A percentile compares a stretch with the other conserved stretches of the same genome.
These are phyloP conservation scores for Scaptomyza pallida DNA, from an alignment of 1,140 invertebrate species.

Conservation along the genomic window DNA sequence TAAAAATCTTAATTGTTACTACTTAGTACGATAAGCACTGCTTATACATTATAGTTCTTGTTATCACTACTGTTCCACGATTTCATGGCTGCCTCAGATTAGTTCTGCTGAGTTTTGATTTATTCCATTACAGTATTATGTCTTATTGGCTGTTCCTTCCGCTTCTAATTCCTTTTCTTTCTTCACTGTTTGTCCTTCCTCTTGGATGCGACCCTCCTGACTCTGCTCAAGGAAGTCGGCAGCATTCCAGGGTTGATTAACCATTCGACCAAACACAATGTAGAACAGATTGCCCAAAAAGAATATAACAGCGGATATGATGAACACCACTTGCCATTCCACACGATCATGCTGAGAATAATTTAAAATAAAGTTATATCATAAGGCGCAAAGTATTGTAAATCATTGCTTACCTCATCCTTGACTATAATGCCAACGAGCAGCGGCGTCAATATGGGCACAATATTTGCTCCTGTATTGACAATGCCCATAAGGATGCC, in stretches of 20 bases:
- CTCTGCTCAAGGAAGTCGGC: constrained; percentile 51
- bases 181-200: constrained; percentile 22
- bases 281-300: constrained; percentile 89
- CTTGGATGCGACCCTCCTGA: constrained; percentile 7
- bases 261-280: constrained; percentile 87
- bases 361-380: constrained; percentile 46
- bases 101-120: not conserved
- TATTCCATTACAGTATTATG: not conserved
- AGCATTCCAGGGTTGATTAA: constrained; percentile 88
- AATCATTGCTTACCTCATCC: constrained; percentile 86
- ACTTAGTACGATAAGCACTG: constrained; percentile 15
- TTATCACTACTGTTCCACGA: constrained; percentile 12
- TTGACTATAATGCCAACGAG: constrained; percentile 87
- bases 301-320: constrained; percentile 89
- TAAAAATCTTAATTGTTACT: constrained; percentile 28
- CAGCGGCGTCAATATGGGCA: constrained; percentile 89
- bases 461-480: constrained; percentile 89
- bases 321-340: constrained; percentile 91
- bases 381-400: not conserved
- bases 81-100: not conserved
- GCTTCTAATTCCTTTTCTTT: constrained; percentile 16
- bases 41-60: constrained; percentile 1
- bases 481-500: constrained; percentile 89
- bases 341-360: constrained; percentile 84
- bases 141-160: not conserved